Conservation (phyloP, 2,888 invertebrate species). For the Hydrotaea diabolus region DNA sequence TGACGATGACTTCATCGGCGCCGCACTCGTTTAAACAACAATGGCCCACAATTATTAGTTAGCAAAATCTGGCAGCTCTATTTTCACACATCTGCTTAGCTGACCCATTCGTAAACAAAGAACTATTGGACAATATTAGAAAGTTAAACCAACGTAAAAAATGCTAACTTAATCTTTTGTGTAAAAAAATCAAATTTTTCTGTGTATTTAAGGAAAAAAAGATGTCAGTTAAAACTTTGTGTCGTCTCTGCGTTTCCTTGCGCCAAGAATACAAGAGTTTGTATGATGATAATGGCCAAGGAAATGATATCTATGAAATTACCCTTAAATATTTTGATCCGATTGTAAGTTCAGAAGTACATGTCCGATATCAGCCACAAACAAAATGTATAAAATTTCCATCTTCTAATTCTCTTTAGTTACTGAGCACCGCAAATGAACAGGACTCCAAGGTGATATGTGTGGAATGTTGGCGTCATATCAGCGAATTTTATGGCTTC, state of each 20-base stretch:
- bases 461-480: slow-evolving; percentile 50
- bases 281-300: slow-evolving; percentile 55
- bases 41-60: too few relatives aligned
- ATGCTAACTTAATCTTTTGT: background rate
- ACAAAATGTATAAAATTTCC: background rate
- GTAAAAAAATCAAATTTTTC: background rate
- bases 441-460: slow-evolving; percentile 58
- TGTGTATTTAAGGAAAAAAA: background rate
- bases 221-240: slow-evolving; percentile 43
- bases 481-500: slow-evolving; percentile 53
- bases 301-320: slow-evolving; percentile 58
- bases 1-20: too few relatives aligned
- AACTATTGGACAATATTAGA: too few relatives aligned
- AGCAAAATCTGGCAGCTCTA: background rate
- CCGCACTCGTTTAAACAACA: too few relatives aligned
- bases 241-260: slow-evolving; percentile 52
- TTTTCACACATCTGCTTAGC: background rate
- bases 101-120: background rate
- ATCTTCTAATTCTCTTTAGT: background rate
- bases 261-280: slow-evolving; percentile 49
- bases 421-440: slow-evolving; percentile 53
- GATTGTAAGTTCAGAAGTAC: slow-evolving; percentile 41
- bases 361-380: background rate
- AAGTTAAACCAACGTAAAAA: too few relatives aligned
- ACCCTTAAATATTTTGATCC: slow-evolving; percentile 63